Conservation (phyloP, 2,113 vertebrate genomes). For the Orycteropus afer region DNA sequence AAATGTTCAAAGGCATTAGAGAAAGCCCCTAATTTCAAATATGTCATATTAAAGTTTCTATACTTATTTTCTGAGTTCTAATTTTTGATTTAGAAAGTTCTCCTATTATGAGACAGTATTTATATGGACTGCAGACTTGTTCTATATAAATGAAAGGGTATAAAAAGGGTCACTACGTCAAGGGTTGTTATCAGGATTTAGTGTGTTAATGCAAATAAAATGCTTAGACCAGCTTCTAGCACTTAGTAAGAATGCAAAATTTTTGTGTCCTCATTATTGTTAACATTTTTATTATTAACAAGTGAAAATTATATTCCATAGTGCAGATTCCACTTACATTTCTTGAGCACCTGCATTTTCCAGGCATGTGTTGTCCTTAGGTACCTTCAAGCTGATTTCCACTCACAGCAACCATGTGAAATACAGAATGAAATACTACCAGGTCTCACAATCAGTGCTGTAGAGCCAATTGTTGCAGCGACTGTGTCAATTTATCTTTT, state of each 20-base stretch:
- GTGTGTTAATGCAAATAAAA: neutral
- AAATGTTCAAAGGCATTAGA: neutral
- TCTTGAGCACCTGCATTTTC: neutral
- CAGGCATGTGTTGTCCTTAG: too few relatives aligned
- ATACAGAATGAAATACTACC: too few relatives aligned
- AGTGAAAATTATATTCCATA: neutral
- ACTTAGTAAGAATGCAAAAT: neutral
- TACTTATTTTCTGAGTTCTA: neutral
- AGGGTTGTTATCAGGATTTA: rapidly evolving
- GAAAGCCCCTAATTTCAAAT: neutral
- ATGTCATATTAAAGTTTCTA: neutral
- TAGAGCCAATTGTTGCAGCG: too few relatives aligned
- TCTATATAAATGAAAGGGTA: neutral
- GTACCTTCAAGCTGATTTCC: too few relatives aligned
- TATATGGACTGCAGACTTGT: neutral
- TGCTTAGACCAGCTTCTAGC: neutral
- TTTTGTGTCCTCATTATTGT: too few relatives aligned
- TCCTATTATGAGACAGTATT: neutral
- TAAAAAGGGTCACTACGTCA: neutral
- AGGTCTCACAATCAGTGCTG: too few relatives aligned
- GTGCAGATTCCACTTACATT: neutral
- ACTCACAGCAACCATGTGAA: too few relatives aligned
- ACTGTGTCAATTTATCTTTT: too few relatives aligned
- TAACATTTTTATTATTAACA: neutral
- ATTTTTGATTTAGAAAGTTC: neutral